A percentile compares a stretch with the other conserved stretches of the same genome.
Conservation (phyloP, 2,888 invertebrate species). For the Sepioteuthis lessoniana region DNA sequence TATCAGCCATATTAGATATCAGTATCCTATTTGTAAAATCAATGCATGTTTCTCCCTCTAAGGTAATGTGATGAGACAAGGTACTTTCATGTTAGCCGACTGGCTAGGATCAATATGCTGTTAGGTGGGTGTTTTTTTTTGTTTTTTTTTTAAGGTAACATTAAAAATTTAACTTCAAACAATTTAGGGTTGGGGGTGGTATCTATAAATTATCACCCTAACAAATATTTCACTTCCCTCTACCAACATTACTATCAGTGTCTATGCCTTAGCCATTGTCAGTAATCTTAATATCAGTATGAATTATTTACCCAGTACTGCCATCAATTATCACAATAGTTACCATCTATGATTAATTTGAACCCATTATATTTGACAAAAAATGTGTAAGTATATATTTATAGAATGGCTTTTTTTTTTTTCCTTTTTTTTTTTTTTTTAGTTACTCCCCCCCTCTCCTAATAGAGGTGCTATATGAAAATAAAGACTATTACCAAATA, state of each 20-base stretch:
- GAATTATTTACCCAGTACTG: no score
- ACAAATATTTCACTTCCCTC: background rate
- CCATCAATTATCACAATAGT: no score
- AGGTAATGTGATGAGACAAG: background rate
- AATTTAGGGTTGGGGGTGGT: background rate
- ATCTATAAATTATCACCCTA: background rate
- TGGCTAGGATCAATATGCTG: background rate
- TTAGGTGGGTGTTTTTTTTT: background rate
- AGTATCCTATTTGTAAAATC: background rate
- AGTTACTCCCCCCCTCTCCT: no score
- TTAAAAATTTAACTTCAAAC: background rate
- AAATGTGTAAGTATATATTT: no score
- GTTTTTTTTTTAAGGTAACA: background rate
- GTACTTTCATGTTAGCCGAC: slow-evolving; percentile 9
- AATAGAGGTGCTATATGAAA: no score
- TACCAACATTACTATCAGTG: background rate
- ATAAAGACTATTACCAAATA: no score
- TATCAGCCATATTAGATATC: background rate
- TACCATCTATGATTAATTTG: no score
- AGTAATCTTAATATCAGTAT: no score
- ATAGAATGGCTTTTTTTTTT: no score
- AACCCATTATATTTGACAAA: no score
- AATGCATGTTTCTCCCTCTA: background rate
- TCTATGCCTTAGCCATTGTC: background rate
- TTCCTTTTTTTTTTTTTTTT: no score